phyloP scores from a whole-genome alignment of 2,888 invertebrate genomes.

The Chrysopilus asiliformis region DNA sequence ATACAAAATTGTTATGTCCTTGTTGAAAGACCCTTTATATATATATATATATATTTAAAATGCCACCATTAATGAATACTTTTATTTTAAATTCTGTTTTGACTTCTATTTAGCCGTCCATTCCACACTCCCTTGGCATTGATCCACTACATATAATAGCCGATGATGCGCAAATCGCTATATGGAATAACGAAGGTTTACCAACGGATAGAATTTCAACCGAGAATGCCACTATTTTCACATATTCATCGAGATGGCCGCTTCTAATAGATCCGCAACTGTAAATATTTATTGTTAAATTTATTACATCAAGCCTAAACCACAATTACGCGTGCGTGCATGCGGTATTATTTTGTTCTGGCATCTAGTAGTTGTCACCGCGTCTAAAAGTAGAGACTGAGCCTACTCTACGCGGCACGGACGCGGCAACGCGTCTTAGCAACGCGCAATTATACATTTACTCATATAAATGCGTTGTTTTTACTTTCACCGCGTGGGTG shows the following conservation, averaged over 20 bases:
- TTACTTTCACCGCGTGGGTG: no score
- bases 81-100: no score
- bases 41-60: not conserved
- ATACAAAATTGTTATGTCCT: no score
- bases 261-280: conserved; percentile 90
- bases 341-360: no score
- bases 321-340: no score
- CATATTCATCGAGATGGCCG: conserved; percentile 86
- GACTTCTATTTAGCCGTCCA: conserved; percentile 45
- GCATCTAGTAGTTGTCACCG: no score
- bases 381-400: no score
- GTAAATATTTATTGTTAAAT: conserved; percentile 30
- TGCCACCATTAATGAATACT: not conserved
- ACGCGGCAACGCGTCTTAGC: no score
- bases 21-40: no score
- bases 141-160: conserved; percentile 74
- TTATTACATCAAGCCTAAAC: not conserved
- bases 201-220: conserved; percentile 91
- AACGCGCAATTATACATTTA: no score
- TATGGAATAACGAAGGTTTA: conserved; percentile 90
- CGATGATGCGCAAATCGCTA: conserved; percentile 83
- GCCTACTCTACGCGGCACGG: no score
- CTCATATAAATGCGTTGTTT: no score
- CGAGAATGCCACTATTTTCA: conserved; percentile 88
- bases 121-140: conserved; percentile 65